Conservation (phyloP, 2,113 vertebrate genomes). For the Macquaria ambigua region DNA sequence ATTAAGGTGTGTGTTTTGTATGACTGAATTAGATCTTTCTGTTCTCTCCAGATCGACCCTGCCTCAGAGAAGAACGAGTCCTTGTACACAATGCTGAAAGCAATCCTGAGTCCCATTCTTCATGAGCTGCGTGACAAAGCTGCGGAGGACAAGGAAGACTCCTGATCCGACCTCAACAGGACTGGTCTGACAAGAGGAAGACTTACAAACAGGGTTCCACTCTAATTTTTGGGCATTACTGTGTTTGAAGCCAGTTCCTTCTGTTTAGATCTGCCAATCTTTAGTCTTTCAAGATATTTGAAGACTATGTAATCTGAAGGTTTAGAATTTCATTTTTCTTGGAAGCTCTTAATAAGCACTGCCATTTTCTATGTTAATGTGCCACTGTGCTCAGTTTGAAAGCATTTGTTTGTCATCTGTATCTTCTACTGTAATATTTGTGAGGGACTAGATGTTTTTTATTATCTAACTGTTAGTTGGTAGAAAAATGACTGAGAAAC, state of each 20-base stretch:
- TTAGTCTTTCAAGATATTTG: constrained; percentile 24
- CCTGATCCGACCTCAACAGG: constrained; percentile 28
- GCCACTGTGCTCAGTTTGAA: constrained; percentile 72
- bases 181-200: not conserved
- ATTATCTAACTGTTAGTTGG: constrained; percentile 42
- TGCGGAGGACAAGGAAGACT: constrained; percentile 70
- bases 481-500: constrained; percentile 41
- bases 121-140: constrained; percentile 86
- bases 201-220: not conserved
- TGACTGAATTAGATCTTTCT: not conserved
- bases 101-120: constrained; percentile 89
- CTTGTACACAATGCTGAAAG: constrained; percentile 87
- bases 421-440: constrained; percentile 39
- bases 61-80: constrained; percentile 85
- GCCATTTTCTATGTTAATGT: constrained; percentile 75
- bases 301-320: constrained; percentile 19
- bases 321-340: constrained; percentile 52
- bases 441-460: constrained; percentile 45
- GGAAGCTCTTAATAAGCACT: constrained; percentile 66
- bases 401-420: constrained; percentile 27
- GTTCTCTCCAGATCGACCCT: constrained; percentile 83
- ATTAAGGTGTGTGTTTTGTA: not conserved
- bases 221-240: constrained; percentile 50
- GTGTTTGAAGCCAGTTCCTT: constrained; percentile 34
- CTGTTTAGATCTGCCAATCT: constrained; percentile 45